phyloP scores from a whole-genome alignment of 2,888 invertebrate genomes.

The Cancer borealis region DNA sequence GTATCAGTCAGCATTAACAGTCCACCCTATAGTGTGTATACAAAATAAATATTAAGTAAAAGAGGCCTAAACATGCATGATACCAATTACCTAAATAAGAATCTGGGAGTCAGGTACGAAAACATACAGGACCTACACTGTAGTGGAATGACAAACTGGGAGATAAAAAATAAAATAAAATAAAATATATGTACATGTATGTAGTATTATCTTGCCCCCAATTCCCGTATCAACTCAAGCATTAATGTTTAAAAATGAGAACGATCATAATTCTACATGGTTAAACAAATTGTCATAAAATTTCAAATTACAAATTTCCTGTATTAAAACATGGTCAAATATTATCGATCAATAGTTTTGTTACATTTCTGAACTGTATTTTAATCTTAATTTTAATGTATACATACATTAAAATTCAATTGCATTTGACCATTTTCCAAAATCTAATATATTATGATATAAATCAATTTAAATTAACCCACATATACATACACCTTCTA shows the following conservation, averaged over 20 bases:
- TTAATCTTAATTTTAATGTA: not conserved
- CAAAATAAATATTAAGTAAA: constrained; percentile 57
- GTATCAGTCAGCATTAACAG: constrained; percentile 21
- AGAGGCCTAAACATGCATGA: constrained; percentile 43
- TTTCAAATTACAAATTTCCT: not conserved
- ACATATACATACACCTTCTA: constrained; percentile 24
- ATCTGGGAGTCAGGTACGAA: constrained; percentile 58
- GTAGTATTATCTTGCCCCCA: not conserved
- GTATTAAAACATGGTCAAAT: not conserved
- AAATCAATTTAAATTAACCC: not conserved
- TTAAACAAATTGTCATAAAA: not conserved
- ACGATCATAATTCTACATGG: not conserved
- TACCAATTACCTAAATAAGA: not conserved
- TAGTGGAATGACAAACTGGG: constrained; percentile 52
- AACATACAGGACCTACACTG: constrained; percentile 40
- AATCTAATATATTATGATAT: not conserved
- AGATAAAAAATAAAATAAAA: not conserved
- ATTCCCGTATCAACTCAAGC: not conserved
- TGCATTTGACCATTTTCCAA: not conserved
- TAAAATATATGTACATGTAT: not conserved
- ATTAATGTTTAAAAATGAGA: constrained; percentile 9
- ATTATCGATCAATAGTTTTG: not conserved
- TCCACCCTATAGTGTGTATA: constrained; percentile 41
- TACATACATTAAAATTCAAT: constrained; percentile 4
- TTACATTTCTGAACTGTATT: not conserved